Percentiles rank a stretch among this genome's conserved stretches.
Evolutionary conservation across 2,113 vertebrate genomes (phyloP).

Genomic region (Silurus asotus): DNA sequence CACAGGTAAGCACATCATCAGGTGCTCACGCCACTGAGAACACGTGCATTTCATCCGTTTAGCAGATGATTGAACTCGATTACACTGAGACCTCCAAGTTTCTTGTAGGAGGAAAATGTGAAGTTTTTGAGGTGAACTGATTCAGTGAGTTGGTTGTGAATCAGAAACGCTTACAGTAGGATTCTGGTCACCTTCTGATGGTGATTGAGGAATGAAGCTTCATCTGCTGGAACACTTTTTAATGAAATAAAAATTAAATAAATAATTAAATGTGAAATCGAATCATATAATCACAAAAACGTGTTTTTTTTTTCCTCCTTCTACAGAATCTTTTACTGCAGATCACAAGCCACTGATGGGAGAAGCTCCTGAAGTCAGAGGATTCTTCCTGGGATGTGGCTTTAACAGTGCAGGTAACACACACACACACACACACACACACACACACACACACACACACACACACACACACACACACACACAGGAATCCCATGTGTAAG

Average conservation of each 20-base stretch:
- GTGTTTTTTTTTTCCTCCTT: not conserved
- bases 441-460: conserved; percentile 1
- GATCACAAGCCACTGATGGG: conserved; percentile 97
- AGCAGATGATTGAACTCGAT: not conserved
- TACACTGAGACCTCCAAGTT: too few relatives aligned
- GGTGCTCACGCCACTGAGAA: not conserved
- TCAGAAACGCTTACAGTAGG: not conserved
- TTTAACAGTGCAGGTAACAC: conserved; percentile 95
- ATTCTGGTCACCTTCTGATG: not conserved
- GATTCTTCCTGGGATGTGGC: conserved; percentile 94
- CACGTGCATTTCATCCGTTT: not conserved
- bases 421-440: conserved; percentile 30
- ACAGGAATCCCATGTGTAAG: not conserved
- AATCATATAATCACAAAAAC: too few relatives aligned
- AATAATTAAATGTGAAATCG: too few relatives aligned
- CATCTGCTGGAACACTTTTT: not conserved
- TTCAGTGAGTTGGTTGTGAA: not conserved
- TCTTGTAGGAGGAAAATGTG: not conserved
- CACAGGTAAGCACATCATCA: not conserved
- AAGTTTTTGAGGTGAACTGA: not conserved
- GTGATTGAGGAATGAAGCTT: not conserved
- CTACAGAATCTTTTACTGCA: conserved; percentile 90
- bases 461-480: conserved; percentile 15
- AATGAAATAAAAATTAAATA: not conserved
- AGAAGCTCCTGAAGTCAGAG: conserved; percentile 89